Base-by-base conservation (phyloP, 2,797 vertebrate species). In the Leptodactylus fallax region DNA sequence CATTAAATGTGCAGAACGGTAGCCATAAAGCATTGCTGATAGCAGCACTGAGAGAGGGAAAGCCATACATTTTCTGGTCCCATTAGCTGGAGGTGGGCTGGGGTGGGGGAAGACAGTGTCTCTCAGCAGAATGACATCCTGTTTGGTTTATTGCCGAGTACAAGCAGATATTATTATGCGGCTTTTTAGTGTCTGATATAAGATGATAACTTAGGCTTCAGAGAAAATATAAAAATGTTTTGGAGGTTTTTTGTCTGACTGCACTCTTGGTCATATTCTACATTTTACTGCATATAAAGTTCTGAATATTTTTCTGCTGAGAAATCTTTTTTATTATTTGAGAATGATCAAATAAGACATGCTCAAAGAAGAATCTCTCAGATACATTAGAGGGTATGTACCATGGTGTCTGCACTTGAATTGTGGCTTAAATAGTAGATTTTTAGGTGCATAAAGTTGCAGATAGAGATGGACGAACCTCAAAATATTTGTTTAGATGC, bases 11-110 rank as follows among this genome's bases (percentile, higher is more conserved):
- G 84, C 71, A 60, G 84, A 89, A 86, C 79, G 79, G 58, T 60
- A 51, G 87, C 79, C 78, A 88, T 88, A 89, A 89, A 89, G 79
- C 87, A 86, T 78, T 36, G 71, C 87, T 85, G 87, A 88, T 88
- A 81, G 87, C 87, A 81, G 87, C 83, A 76, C 67, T 65, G 87
- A 77, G 87, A 87, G 69, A 82, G 60, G 56, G 49, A 86, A 17
- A 60, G 79, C 84, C 74, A 89, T 89, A 86, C 25, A 89, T 89
- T 79, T 89, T 86, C 83, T 85, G 58, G 49, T 82, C 69, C 87
- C 87, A 89, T 89, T 86, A 89, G 71, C 67, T 86, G 60, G 83
- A 82, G 87, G 87, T 89, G 84, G 79, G 69, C 69, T 25, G 51
- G 55, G 87, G 65, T 79, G 87, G 87, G 78, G 78, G 83, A 78